Percentiles rank a stretch among this genome's conserved stretches.
Conservation (phyloP, 2,113 vertebrate species). For the Gobio gobio region DNA sequence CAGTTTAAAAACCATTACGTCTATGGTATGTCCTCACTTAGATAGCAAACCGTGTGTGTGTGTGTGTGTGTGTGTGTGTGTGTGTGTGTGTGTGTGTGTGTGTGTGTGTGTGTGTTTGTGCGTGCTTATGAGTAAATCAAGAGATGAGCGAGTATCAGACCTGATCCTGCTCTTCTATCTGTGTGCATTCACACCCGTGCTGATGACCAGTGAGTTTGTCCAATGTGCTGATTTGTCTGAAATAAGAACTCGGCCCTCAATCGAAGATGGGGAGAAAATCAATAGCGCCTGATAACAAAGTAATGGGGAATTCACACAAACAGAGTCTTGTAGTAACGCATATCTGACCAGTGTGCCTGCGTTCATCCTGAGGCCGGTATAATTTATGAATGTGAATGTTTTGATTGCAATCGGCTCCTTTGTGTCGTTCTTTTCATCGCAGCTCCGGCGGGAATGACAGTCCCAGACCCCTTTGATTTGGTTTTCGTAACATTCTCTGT, state of each 20-base stretch:
- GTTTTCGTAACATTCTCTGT: conserved; percentile 6
- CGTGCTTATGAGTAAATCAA: neutral
- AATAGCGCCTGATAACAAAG: conserved; percentile 54
- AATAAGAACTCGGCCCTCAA: conserved; percentile 48
- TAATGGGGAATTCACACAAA: conserved; percentile 51
- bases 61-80: neutral
- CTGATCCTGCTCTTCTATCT: conserved; percentile 14
- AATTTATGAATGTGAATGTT: neutral
- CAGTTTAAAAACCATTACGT: too few species aligned
- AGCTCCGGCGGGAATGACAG: neutral
- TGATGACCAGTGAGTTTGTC: conserved; percentile 1
- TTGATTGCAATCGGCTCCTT: neutral
- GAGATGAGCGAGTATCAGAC: conserved; percentile 19
- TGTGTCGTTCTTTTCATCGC: neutral
- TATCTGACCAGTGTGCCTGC: conserved; percentile 22
- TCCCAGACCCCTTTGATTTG: neutral
- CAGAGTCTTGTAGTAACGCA: conserved; percentile 31
- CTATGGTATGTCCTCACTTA: too few species aligned
- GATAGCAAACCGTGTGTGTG: too few species aligned
- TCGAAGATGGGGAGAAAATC: conserved; percentile 55
- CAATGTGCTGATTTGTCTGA: conserved; percentile 42
- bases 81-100: neutral
- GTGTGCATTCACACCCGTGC: neutral
- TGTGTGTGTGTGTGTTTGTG: neutral
- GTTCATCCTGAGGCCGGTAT: neutral